Percentiles rank a stretch among this genome's conserved stretches.
Evolutionary conservation across 2,888 invertebrate genomes (phyloP).

Genomic region (Athalia rosae): DNA sequence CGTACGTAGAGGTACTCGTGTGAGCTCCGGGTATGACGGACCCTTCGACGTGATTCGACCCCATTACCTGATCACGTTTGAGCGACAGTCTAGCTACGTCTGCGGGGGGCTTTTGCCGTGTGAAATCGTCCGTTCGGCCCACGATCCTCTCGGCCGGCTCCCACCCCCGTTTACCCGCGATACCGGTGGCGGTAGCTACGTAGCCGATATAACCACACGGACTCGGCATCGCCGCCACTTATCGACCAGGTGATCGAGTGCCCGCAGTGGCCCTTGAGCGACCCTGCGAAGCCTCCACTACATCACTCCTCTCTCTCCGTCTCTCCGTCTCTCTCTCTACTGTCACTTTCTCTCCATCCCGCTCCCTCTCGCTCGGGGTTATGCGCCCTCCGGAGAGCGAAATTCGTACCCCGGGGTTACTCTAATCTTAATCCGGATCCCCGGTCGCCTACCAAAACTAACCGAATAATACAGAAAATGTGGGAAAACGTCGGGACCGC

Average conservation of each 20-base stretch:
- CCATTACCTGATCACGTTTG: slow-evolving; percentile 67
- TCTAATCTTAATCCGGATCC: not conserved
- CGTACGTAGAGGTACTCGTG: no score
- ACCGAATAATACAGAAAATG: no score
- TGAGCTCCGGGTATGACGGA: not conserved
- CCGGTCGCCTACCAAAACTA: no score
- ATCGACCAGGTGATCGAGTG: slow-evolving; percentile 67
- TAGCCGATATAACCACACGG: slow-evolving; percentile 30
- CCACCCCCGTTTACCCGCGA: not conserved
- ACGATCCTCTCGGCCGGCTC: slow-evolving; percentile 41
- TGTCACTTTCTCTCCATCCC: not conserved
- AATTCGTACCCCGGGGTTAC: not conserved
- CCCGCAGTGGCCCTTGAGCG: slow-evolving; percentile 57
- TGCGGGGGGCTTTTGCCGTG: not conserved
- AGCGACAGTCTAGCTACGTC: slow-evolving; percentile 55
- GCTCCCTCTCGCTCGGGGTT: slow-evolving; percentile 35
- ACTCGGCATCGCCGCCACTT: slow-evolving; percentile 52
- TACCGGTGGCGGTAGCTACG: not conserved
- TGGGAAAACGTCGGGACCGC: no score
- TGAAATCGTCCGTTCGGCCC: not conserved
- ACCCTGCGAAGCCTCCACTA: slow-evolving; percentile 48
- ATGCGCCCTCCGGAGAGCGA: no score
- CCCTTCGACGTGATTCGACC: slow-evolving; percentile 39
- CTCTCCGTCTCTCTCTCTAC: not conserved
- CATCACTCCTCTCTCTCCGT: slow-evolving; percentile 65